Conservation (phyloP, 2,888 invertebrate genomes). For the Aphidoletes aphidimyza region DNA sequence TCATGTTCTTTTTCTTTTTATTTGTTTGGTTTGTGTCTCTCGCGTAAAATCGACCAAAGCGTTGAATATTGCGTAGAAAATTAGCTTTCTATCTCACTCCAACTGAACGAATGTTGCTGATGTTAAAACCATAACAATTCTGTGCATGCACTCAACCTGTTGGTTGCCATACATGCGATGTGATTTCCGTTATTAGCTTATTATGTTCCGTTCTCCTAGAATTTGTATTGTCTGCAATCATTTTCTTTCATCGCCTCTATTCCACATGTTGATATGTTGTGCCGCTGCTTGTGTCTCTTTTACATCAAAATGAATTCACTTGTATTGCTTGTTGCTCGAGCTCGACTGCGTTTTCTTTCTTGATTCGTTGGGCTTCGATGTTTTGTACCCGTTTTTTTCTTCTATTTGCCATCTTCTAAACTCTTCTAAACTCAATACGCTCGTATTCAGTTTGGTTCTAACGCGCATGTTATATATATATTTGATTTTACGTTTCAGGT, state of each 20-base stretch:
- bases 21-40: background rate
- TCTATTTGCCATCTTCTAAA: background rate
- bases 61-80: conserved; percentile 39
- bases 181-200: conserved; percentile 52
- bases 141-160: background rate
- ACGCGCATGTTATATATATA: background rate
- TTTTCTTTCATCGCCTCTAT: conserved; percentile 25
- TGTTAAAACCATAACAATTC: background rate
- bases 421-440: background rate
- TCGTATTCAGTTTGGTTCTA: background rate
- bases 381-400: conserved; percentile 22
- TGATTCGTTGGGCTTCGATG: background rate
- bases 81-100: background rate
- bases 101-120: background rate
- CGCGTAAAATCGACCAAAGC: background rate
- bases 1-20: background rate
- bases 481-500: background rate
- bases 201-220: conserved; percentile 54
- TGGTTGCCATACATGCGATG: conserved; percentile 31
- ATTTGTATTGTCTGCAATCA: conserved; percentile 14
- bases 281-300: background rate
- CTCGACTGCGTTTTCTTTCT: background rate
- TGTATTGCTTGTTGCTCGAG: background rate
- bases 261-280: background rate
- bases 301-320: no score